phyloP scores from a whole-genome alignment of 2,888 invertebrate species.

The Seira musarum region DNA sequence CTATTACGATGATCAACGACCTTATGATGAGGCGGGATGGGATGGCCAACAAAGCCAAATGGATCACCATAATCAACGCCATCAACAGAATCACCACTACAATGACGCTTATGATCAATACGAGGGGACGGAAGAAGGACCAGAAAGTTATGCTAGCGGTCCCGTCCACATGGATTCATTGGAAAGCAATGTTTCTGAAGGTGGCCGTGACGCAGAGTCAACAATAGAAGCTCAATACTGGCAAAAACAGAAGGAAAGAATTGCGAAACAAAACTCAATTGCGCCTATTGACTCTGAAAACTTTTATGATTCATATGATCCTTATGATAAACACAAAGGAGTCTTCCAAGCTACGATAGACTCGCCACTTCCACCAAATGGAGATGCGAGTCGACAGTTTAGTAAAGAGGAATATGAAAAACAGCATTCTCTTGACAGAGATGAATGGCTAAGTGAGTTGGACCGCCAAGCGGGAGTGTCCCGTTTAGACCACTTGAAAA shows the following conservation, averaged over 20 bases:
- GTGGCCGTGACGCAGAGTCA: conserved; percentile 63
- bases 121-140: conserved; percentile 53
- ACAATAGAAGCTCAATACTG: conserved; percentile 69
- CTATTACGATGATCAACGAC: conserved; percentile 45
- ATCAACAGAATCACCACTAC: conserved; percentile 37
- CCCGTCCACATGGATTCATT: conserved; percentile 70
- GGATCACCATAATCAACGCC: conserved; percentile 27
- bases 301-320: conserved; percentile 61
- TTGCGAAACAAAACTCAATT: conserved; percentile 67
- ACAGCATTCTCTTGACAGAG: conserved; percentile 65
- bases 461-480: conserved; percentile 60
- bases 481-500: conserved; percentile 53
- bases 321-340: conserved; percentile 56
- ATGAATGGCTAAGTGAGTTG: conserved; percentile 64
- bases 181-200: conserved; percentile 68
- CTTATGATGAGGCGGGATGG: conserved; percentile 39
- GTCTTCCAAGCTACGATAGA: conserved; percentile 54
- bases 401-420: conserved; percentile 64
- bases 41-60: conserved; percentile 26
- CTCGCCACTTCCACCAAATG: conserved; percentile 23
- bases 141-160: conserved; percentile 54
- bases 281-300: conserved; percentile 56
- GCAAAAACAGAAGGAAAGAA: conserved; percentile 68
- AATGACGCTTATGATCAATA: conserved; percentile 59
- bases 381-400: conserved; percentile 49